Conservation (phyloP, 2,113 vertebrate species). For the Cnemophilus loriae region DNA sequence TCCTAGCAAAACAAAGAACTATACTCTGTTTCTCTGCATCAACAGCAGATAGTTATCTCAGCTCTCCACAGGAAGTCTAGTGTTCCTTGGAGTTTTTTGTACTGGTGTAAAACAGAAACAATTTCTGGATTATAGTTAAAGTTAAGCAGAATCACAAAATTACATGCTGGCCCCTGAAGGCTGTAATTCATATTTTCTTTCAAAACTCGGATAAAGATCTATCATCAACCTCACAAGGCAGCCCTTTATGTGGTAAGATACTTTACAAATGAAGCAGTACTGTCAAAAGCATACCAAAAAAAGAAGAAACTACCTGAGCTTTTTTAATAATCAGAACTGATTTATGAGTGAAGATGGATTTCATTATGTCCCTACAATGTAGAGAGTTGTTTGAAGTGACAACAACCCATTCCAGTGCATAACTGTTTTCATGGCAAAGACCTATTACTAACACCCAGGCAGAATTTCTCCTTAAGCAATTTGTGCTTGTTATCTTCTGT, state of each 20-base stretch:
- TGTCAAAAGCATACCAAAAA: background rate
- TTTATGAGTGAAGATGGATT: background rate
- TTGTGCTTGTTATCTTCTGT: background rate
- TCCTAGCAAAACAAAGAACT: background rate
- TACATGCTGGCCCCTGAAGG: background rate
- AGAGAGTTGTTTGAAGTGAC: background rate
- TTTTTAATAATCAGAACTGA: background rate
- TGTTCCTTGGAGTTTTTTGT: background rate
- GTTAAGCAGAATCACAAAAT: background rate
- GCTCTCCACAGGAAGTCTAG: background rate
- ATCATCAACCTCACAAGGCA: background rate
- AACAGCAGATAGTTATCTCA: background rate
- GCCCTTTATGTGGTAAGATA: background rate
- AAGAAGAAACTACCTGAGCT: background rate
- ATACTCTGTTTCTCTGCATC: background rate
- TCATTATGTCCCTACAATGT: fast-evolving
- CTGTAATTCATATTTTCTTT: background rate
- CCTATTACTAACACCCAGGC: background rate
- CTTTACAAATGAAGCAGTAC: background rate
- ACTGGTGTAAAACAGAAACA: background rate
- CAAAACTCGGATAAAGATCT: background rate
- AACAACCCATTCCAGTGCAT: background rate
- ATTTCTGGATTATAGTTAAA: background rate
- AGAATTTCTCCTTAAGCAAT: background rate
- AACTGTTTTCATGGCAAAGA: background rate